Base-by-base conservation (phyloP, 2,113 vertebrate genomes). In the Patagioenas fasciata region DNA sequence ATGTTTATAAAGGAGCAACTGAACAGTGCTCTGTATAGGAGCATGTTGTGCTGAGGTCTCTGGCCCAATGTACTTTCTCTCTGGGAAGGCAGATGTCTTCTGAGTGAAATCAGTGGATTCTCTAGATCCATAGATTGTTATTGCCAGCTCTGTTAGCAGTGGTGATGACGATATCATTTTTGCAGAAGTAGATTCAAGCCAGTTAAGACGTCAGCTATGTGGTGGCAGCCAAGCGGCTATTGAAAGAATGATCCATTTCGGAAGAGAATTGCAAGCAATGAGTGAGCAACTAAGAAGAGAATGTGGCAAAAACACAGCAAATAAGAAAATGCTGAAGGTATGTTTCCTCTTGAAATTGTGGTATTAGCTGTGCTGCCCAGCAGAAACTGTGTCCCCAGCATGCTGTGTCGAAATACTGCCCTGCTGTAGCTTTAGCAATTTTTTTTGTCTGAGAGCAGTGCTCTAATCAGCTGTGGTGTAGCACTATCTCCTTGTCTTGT, bases 271-370 rank as follows among this genome's bases (percentile, higher is more conserved):
- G 67, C 99, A 99, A 97, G 99, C 99, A 15, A 99, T 99, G 99
- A 99, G 99, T 1, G 99, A 99, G 93, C 99, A 99, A n/a, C 98
- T 99, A 50, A 99, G 99, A 95, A 98, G 99, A 70, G 99, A 99
- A 94, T 99, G 99, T 77, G 99, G 99, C 97, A 99, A 99, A 98
- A 99, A 99, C 97, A 99, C 99, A 0, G 97, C 98, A 48, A 99
- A 99, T 96, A 99, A 99, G 98, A 99, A 99, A 97, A 99, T 99
- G 99, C 97, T 99, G 15, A 99, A 99, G 99, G 99, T 99, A 95
- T 28, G 85, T 70, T 42, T 40, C 2, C 29, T 73, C 25, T 82
- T 44, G 82, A 23, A 29, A 11, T 6, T 12, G n/a, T 57, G 57
- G 67, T 24, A 5, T 15, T 47, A 47, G 44, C 16, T 5, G 32